Evolutionary conservation across 2,113 vertebrate genomes (phyloP).

Genomic region (Chamaea fasciata): DNA sequence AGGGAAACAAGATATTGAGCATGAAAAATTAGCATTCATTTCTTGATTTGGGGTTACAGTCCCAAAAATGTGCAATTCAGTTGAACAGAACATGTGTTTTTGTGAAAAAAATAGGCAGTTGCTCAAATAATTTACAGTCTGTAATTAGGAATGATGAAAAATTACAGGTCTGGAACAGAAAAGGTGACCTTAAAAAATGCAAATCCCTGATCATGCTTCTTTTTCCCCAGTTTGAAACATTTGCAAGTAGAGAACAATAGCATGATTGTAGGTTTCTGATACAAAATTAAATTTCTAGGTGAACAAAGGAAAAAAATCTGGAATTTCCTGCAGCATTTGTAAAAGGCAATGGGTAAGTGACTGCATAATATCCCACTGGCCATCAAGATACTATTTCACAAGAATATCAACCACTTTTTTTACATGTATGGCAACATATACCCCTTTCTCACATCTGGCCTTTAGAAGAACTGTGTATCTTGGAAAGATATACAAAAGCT

Average conservation of each 20-base stretch:
- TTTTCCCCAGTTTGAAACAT: background rate
- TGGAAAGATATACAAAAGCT: background rate
- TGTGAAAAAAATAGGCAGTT: background rate
- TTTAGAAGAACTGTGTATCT: background rate
- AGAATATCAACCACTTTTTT: background rate
- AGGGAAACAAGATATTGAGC: background rate
- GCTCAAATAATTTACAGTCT: background rate
- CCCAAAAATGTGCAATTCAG: background rate
- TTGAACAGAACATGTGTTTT: background rate
- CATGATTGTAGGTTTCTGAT: background rate
- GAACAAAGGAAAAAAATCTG: background rate
- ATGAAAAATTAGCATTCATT: background rate
- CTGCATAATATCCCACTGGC: background rate
- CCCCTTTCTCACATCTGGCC: background rate
- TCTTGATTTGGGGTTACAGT: background rate
- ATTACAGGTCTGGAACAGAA: constrained; percentile 14
- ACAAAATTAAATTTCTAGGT: background rate
- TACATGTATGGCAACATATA: background rate
- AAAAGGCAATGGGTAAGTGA: background rate
- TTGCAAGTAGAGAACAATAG: background rate
- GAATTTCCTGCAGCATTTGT: background rate
- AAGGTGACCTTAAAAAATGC: background rate
- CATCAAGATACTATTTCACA: background rate
- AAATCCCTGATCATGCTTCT: background rate
- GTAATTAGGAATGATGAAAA: constrained; percentile 32